Base-by-base conservation (phyloP, 2,888 invertebrate species). In the Patella depressa region DNA sequence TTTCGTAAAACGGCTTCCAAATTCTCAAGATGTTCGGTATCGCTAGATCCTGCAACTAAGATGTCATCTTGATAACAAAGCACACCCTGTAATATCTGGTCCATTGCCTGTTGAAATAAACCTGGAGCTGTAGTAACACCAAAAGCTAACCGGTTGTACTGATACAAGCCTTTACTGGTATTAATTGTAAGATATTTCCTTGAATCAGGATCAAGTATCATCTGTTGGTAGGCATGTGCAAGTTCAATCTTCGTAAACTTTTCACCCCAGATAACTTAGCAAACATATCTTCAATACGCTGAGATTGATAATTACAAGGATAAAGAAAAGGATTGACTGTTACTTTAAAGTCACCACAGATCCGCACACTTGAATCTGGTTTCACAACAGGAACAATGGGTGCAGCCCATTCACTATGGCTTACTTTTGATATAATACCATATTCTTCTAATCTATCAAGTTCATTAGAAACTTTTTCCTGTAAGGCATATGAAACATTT, bases 51-150 rank as follows among this genome's bases (percentile, higher is more conserved):
- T 12, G 78, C 12, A 14, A 84, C 71, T 11, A 82, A 74, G 14
- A 85, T 82, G 69, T 87, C 85, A 75, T 87, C 86, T 19, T 83
- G 72, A 54, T 81, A 81, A 14, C 71, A 75, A 19, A 74, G 74
- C 3, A 81, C 80, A 3, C 34, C 72, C 5, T 71, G 73, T 53
- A 84, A 65, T 12, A 82, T 53, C 2, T 76, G 71, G 15, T 86
- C 86, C 84, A 86, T 83, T 17, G 79, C 74, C 0, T 71, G 3
- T 72, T 85, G 83, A 72, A 83, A 83, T 19, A 84, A 77, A 14
- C 54, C 78, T n/a, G 80, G 80, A 3, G 81, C 79, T 11, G 80
- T 73, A 9, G 77, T 78, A 12, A 85, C 78, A 4, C 81, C 82
- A 77, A 74, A 85, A 14, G 80, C 80, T 34, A 84, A 55, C 14